Conservation (phyloP, 2,797 vertebrate genomes). For the Chelmon rostratus region DNA sequence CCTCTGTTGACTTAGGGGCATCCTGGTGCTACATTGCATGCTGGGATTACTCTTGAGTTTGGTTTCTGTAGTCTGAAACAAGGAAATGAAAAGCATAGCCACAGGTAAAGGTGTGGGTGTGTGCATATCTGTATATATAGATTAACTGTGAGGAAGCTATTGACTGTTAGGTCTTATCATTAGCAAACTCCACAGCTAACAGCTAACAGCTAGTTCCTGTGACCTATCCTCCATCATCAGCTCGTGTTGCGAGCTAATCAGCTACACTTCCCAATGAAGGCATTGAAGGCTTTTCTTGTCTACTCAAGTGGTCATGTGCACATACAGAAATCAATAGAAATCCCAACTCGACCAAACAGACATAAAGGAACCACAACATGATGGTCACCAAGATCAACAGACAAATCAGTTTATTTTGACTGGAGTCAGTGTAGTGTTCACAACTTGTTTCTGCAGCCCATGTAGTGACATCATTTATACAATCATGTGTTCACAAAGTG, state of each 20-base stretch:
- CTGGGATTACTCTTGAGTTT: neutral
- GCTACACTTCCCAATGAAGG: neutral
- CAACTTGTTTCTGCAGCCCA: too few species aligned
- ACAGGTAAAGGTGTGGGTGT: neutral
- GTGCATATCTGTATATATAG: neutral
- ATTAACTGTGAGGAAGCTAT: neutral
- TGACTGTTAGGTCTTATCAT: neutral
- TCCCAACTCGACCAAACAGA: neutral
- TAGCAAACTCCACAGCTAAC: neutral
- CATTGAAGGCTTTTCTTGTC: neutral
- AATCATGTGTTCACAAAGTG: too few species aligned
- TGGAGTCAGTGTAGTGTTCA: too few species aligned
- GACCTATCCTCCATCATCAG: neutral
- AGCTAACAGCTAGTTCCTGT: conserved; percentile 1
- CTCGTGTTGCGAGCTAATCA: neutral
- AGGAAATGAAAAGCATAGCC: neutral
- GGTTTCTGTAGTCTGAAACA: neutral
- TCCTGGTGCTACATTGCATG: neutral
- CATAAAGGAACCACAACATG: neutral
- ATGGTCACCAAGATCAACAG: neutral
- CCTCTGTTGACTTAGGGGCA: neutral
- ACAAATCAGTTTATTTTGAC: neutral
- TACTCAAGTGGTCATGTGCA: neutral
- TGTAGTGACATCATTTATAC: too few species aligned
- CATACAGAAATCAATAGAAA: neutral